Evolutionary conservation across 2,113 vertebrate genomes (phyloP).

Genomic region (Andinoacara biseriatus): DNA sequence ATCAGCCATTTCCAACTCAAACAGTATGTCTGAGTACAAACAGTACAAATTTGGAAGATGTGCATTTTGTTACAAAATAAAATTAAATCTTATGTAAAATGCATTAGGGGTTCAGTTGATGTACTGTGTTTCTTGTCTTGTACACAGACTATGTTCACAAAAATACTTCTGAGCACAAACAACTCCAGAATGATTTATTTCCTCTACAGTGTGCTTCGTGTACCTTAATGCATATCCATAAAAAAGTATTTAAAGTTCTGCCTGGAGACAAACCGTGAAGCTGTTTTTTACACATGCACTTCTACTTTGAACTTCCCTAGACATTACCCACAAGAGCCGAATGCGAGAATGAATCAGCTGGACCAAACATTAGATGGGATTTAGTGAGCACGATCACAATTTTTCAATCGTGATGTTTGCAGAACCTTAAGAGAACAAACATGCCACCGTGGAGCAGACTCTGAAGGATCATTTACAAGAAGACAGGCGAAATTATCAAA

Average conservation of each 20-base stretch:
- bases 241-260: background rate
- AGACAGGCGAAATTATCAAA: background rate
- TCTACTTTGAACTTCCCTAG: background rate
- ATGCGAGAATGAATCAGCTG: background rate
- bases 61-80: background rate
- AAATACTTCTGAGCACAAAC: background rate
- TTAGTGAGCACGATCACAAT: background rate
- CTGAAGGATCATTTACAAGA: background rate
- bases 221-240: background rate
- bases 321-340: background rate
- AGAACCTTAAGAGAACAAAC: background rate
- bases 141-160: background rate
- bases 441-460: background rate
- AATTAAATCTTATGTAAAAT: background rate
- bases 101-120: background rate
- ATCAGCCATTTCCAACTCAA: background rate
- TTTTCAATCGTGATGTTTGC: background rate
- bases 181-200: background rate
- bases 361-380: background rate
- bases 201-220: background rate
- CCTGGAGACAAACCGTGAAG: background rate
- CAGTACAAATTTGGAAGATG: background rate
- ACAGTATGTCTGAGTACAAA: background rate
- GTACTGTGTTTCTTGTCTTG: background rate
- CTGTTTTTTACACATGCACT: conserved; percentile 1